Percentiles rank a stretch among this genome's conserved stretches.
These are phyloP conservation scores for Hozukius guyotensis DNA, from an alignment of 2,797 vertebrate species.

Conservation along the genomic window DNA sequence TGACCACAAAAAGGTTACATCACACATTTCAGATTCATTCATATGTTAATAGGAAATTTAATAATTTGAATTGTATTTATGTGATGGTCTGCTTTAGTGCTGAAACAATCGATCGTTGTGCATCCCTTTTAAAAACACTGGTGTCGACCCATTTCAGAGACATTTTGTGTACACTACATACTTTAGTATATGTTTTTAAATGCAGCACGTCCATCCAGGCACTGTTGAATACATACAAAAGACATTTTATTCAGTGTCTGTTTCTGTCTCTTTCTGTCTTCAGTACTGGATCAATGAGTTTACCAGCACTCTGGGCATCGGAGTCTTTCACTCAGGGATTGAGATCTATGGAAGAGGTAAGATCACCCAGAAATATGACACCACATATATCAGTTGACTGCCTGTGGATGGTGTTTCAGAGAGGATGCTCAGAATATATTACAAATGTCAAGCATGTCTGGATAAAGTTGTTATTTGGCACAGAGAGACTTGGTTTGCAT, in stretches of 20 bases:
- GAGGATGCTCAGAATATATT: not conserved
- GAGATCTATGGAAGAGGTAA: slow-evolving; percentile 98
- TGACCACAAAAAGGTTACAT: not conserved
- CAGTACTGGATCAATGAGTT: slow-evolving; percentile 99
- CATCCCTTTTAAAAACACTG: not conserved
- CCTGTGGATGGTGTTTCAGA: slow-evolving; percentile 9
- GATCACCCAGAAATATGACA: slow-evolving; percentile 28
- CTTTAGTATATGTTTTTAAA: not conserved
- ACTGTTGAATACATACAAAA: not conserved
- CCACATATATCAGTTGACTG: not conserved
- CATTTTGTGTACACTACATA: not conserved
- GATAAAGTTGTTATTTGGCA: not conserved
- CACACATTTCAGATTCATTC: not conserved
- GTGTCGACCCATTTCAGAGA: not conserved
- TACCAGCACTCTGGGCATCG: slow-evolving; percentile 96
- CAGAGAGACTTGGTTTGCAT: not conserved
- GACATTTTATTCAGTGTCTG: not conserved
- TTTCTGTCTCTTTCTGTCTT: slow-evolving; percentile 9
- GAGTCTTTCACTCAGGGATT: slow-evolving; percentile 99
- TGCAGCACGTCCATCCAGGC: not conserved
- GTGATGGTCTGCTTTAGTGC: not conserved
- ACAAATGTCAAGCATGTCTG: fast-evolving
- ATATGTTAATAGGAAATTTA: not conserved
- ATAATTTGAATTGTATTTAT: not conserved
- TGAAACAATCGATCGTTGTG: not conserved